Conservation (phyloP, 2,797 vertebrate genomes). For the Platyrinchus mystaceus region DNA sequence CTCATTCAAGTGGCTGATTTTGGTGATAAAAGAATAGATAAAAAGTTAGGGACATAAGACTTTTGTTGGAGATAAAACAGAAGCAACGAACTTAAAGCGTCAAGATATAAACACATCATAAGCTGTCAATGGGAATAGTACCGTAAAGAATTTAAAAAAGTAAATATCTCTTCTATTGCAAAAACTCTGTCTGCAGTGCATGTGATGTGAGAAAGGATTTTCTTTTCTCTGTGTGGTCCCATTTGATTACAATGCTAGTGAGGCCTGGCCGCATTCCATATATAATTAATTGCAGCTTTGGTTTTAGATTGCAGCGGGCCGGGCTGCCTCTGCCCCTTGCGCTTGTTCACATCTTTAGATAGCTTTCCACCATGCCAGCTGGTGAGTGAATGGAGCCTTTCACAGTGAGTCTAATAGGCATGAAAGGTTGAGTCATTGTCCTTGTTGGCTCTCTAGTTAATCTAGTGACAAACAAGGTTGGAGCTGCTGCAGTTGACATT, state of each 20-base stretch:
- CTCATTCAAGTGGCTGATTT: not conserved
- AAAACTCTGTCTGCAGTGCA: not conserved
- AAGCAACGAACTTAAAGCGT: not conserved
- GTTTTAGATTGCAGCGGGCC: slow-evolving; percentile 72
- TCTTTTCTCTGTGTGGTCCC: slow-evolving; percentile 71
- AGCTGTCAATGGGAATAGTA: not conserved
- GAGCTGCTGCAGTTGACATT: slow-evolving; percentile 43
- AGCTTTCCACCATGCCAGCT: slow-evolving; percentile 72
- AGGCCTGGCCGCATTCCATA: slow-evolving; percentile 71
- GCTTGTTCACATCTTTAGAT: slow-evolving; percentile 65
- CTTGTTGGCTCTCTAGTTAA: slow-evolving; percentile 40
- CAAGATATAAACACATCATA: not conserved
- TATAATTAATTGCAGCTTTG: slow-evolving; percentile 77
- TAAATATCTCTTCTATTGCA: not conserved
- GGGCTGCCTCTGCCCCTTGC: not conserved
- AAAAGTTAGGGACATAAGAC: not conserved
- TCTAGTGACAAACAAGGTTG: slow-evolving; percentile 56
- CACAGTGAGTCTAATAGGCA: slow-evolving; percentile 55
- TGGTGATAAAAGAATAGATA: not conserved
- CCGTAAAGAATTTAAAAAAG: not conserved
- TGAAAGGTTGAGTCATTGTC: slow-evolving; percentile 54
- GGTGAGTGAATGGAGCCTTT: slow-evolving; percentile 72
- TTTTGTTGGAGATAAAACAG: not conserved
- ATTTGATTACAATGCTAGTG: slow-evolving; percentile 70
- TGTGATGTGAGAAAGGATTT: slow-evolving; percentile 40